These are phyloP conservation scores for Verasper variegatus DNA, from an alignment of 2,113 vertebrate species.

Conservation along the genomic window DNA sequence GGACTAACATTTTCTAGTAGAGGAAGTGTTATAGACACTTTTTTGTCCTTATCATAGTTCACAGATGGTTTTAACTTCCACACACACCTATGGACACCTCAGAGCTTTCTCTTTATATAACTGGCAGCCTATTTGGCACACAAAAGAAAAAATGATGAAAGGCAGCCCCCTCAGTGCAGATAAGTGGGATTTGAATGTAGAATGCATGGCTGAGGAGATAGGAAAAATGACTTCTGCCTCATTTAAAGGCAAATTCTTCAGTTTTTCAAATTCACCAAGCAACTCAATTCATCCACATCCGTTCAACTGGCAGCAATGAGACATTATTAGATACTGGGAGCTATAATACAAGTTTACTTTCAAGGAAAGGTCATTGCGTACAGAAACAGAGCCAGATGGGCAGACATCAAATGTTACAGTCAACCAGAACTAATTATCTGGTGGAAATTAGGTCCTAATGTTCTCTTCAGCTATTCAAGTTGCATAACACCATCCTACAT, in stretches of 20 bases:
- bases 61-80: constrained; percentile 42
- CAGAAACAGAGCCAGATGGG: neutral
- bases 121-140: constrained; percentile 16
- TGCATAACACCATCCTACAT: constrained; percentile 1
- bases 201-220: constrained; percentile 25
- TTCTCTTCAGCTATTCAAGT: constrained; percentile 30
- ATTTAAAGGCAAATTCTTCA: constrained; percentile 10
- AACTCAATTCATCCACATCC: neutral
- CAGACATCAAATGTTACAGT: constrained; percentile 39
- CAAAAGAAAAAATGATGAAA: constrained; percentile 29
- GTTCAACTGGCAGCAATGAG: neutral
- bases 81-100: constrained; percentile 36
- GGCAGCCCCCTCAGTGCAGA: constrained; percentile 6
- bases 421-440: constrained; percentile 33
- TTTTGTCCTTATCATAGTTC: constrained; percentile 42
- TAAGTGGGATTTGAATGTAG: constrained; percentile 18
- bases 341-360: neutral
- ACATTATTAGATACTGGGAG: neutral
- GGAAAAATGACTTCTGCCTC: neutral
- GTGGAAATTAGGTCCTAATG: constrained; percentile 31
- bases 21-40: constrained; percentile 22
- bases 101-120: constrained; percentile 38
- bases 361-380: neutral
- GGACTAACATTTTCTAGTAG: constrained; percentile 21
- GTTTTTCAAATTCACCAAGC: constrained; percentile 10